These are phyloP conservation scores for Nothobranchius furzeri DNA, from an alignment of 2,113 vertebrate genomes.

Conservation along the genomic window DNA sequence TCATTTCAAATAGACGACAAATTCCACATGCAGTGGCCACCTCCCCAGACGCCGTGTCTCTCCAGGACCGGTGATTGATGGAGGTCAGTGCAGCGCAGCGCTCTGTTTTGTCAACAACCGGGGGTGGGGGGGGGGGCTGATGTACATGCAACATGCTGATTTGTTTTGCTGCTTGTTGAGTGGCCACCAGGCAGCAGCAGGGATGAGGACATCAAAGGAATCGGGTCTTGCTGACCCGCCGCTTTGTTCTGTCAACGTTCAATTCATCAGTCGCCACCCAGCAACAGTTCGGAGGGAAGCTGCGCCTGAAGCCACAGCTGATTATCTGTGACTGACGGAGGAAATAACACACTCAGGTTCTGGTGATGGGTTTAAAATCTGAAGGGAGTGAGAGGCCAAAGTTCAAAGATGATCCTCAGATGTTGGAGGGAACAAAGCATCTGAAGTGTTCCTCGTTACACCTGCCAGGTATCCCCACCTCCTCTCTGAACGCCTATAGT, in stretches of 20 bases:
- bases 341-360: too few relatives aligned
- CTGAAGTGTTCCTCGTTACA: not conserved
- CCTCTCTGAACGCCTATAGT: not conserved
- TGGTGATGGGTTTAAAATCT: too few relatives aligned
- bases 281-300: too few relatives aligned
- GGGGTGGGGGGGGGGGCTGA: not conserved
- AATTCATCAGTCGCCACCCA: too few relatives aligned
- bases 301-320: too few relatives aligned
- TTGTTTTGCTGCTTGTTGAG: conserved; percentile 69
- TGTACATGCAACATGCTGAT: conserved; percentile 45
- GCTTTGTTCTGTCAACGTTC: conserved; percentile 7
- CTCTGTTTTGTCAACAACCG: conserved; percentile 19
- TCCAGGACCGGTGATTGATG: conserved; percentile 62
- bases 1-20: conserved; percentile 53
- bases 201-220: not conserved
- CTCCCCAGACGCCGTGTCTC: conserved; percentile 40
- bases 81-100: conserved; percentile 27
- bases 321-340: too few relatives aligned
- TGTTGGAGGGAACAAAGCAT: too few relatives aligned
- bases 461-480: conserved; percentile 3
- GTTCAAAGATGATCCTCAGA: too few relatives aligned
- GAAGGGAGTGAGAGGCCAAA: too few relatives aligned
- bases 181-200: conserved; percentile 8
- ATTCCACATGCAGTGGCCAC: conserved; percentile 5
- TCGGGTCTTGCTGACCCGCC: conserved; percentile 49